Evolutionary conservation across 2,113 vertebrate species (phyloP).

Genomic region (Peromyscus californicus): DNA sequence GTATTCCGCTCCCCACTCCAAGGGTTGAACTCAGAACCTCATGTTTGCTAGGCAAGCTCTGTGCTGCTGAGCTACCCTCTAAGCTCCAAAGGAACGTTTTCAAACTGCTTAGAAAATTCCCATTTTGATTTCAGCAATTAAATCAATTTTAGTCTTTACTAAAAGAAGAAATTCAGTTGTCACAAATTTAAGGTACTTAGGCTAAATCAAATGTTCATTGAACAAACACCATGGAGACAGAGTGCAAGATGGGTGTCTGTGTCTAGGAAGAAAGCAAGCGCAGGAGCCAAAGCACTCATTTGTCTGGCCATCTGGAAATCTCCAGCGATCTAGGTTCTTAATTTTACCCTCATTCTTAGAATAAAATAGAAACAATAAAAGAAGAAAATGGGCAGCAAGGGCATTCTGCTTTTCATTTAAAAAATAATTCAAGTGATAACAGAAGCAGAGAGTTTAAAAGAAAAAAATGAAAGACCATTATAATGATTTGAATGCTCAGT

Average conservation of each 20-base stretch:
- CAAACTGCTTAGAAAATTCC: slow-evolving; percentile 49
- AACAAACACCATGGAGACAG: slow-evolving; percentile 21
- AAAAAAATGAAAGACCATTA: slow-evolving; percentile 74
- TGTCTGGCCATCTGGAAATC: slow-evolving; percentile 83
- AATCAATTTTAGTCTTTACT: slow-evolving; percentile 45
- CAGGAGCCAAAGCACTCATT: slow-evolving; percentile 44
- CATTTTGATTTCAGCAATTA: slow-evolving; percentile 70
- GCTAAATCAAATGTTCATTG: slow-evolving; percentile 61
- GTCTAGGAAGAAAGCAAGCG: slow-evolving; percentile 10
- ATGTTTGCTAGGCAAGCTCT: not conserved
- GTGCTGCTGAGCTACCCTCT: not conserved
- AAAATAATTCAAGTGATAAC: slow-evolving; percentile 74
- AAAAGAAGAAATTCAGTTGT: slow-evolving; percentile 60
- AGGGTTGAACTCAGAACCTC: not conserved
- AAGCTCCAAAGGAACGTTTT: not conserved
- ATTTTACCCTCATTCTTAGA: slow-evolving; percentile 82
- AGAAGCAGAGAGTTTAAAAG: slow-evolving; percentile 72
- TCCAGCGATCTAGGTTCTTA: slow-evolving; percentile 76
- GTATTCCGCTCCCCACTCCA: not conserved
- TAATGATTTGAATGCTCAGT: slow-evolving; percentile 71
- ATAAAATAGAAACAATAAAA: slow-evolving; percentile 80
- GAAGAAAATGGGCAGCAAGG: slow-evolving; percentile 78
- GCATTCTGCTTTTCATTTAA: slow-evolving; percentile 77
- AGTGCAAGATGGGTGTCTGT: not conserved
- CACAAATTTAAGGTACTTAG: slow-evolving; percentile 57